Evolutionary conservation across 2,113 vertebrate species (phyloP), one percentile per base, ranked within the genome.

Genomic region (Xyliphius kryptos): DNA sequence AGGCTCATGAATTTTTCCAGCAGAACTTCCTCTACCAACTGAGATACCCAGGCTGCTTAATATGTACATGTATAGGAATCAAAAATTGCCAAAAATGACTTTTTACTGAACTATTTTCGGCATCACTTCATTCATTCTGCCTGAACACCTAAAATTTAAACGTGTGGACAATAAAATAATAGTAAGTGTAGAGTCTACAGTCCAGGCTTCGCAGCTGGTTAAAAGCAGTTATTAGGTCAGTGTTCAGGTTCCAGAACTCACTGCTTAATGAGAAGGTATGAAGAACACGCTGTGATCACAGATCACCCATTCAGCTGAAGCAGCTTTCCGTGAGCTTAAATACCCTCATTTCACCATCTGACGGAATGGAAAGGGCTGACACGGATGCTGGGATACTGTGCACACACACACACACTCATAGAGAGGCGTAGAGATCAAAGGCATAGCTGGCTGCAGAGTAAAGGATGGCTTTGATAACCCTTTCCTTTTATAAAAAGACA

Each of bases 351-450:
- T 87, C 82, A 83, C 76, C 81, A 73, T 71, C 74, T 83, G 81
- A 86, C 80, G 70, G 76, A 79, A 81, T 85, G 81, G 82, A 87
- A 86, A 88, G 80, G 15, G 77, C 75, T 78, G 56, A 73, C 63
- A 76, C 67, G 81, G 76, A 70, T 66, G 68, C 71, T 78, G 75
- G 74, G 81, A 74, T 83, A 83, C 80, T n/a, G n/a, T n/a, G n/a
- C n/a, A 12, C 21, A 51, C 16, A 16, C 55, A 38, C 46, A 43
- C 37, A 51, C 53, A 37, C 8, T 12, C 36, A 48, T 16, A 59
- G 46, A 43, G 20, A 11, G 48, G 17, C 55, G 41, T 21, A 43
- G 43, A 38, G 41, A 56, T 56, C 52, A 65, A 65, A 65, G 62
- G 20, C 3, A 21, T 9, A 21, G 52, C 52, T 56, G 52, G 41